Evolutionary conservation across 1,140 invertebrate genomes (phyloP).

Genomic region (Elymnias hypermnestra): DNA sequence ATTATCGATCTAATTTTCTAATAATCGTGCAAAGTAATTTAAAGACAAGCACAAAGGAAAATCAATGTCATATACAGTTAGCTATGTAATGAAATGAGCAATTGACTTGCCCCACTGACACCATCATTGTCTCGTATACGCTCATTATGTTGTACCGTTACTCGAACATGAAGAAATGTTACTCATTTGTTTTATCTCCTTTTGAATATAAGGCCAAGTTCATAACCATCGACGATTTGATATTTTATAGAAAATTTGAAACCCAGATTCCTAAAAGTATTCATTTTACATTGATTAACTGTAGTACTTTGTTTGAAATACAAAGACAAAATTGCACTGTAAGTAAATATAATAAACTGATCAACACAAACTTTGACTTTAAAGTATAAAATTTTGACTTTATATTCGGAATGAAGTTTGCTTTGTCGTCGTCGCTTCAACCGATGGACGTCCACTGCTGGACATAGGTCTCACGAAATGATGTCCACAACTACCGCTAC

Average conservation of each 20-base stretch:
- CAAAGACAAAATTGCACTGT: no score
- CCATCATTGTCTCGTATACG: constrained; percentile 40
- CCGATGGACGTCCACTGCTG: no score
- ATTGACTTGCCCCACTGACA: constrained; percentile 57
- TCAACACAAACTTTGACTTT: no score
- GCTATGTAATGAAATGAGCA: constrained; percentile 35
- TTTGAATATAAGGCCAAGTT: constrained; percentile 4
- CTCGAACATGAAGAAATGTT: constrained; percentile 16
- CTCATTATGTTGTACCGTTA: constrained; percentile 45
- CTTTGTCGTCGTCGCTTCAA: no score
- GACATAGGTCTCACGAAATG: no score
- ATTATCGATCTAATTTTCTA: not conserved
- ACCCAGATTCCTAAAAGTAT: no score
- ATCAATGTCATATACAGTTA: constrained; percentile 54
- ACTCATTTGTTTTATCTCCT: constrained; percentile 13
- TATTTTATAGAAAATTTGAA: not conserved
- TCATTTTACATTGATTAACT: no score
- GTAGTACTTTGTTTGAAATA: no score
- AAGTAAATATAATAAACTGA: no score
- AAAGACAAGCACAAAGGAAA: constrained; percentile 12
- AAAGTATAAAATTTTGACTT: no score
- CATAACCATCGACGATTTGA: not conserved
- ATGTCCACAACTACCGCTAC: no score
- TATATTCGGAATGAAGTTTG: no score
- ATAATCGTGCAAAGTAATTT: not conserved